Conservation (phyloP, 2,888 invertebrate species). For the Synanthedon myopaeformis region DNA sequence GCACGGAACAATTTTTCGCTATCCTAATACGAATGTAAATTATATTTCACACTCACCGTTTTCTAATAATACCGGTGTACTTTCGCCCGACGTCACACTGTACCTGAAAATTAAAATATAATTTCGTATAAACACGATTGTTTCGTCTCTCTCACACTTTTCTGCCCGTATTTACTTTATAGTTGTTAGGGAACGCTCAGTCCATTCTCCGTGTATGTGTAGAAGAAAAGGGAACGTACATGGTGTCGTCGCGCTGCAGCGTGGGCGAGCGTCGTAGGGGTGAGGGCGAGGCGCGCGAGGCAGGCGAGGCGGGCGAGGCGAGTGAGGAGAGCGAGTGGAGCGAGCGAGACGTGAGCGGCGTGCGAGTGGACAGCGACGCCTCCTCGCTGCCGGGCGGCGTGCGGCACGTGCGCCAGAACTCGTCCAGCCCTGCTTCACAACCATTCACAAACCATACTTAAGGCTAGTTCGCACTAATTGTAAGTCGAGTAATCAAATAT, state of each 20-base stretch:
- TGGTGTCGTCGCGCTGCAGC: slow-evolving; percentile 51
- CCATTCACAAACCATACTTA: too few species aligned
- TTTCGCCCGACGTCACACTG: slow-evolving; percentile 65
- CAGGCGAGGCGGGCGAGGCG: slow-evolving; percentile 46
- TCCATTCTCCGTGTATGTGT: too few species aligned
- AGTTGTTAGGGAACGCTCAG: too few species aligned
- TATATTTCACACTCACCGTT: slow-evolving; percentile 39
- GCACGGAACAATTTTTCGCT: too few species aligned
- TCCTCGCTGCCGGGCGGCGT: slow-evolving; percentile 64
- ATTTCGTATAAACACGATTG: neutral
- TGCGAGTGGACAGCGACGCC: slow-evolving; percentile 51
- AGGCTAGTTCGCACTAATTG: too few species aligned
- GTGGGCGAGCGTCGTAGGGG: slow-evolving; percentile 43
- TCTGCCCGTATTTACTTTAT: too few species aligned
- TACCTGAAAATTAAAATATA: slow-evolving; percentile 38
- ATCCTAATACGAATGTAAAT: neutral
- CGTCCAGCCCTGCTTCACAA: slow-evolving; percentile 40
- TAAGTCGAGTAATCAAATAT: too few species aligned
- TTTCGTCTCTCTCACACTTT: too few species aligned
- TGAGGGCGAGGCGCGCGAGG: slow-evolving; percentile 41
- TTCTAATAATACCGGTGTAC: slow-evolving; percentile 64
- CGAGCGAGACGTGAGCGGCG: slow-evolving; percentile 59
- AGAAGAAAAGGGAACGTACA: slow-evolving; percentile 20
- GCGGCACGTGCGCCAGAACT: slow-evolving; percentile 64
- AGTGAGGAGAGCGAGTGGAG: slow-evolving; percentile 61